These are phyloP conservation scores for Bubo bubo DNA, from an alignment of 2,113 vertebrate genomes.

Conservation along the genomic window DNA sequence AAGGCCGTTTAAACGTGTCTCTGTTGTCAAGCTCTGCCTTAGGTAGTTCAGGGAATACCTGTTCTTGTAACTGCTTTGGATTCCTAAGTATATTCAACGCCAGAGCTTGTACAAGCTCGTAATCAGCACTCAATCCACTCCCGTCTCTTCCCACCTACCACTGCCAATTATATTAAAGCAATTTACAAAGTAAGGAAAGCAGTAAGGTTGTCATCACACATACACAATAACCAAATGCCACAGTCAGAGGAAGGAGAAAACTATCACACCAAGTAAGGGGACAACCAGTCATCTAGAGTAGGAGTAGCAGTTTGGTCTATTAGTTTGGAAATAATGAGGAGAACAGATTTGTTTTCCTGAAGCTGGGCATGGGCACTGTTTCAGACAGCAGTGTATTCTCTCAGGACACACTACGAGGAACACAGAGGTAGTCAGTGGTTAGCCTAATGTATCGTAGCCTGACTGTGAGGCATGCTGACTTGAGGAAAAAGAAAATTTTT, in stretches of 20 bases:
- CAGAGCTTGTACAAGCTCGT: not conserved
- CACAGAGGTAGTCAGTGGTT: not conserved
- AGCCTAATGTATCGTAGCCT: not conserved
- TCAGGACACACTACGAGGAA: not conserved
- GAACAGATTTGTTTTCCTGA: not conserved
- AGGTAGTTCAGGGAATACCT: not conserved
- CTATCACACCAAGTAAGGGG: not conserved
- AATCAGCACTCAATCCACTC: not conserved
- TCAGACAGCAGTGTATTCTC: not conserved
- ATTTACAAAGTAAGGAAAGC: not conserved
- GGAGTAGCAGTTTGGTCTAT: not conserved
- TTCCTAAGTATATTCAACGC: not conserved
- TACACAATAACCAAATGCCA: not conserved
- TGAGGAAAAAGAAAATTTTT: not conserved
- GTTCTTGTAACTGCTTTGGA: not conserved
- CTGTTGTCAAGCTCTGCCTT: too few species aligned
- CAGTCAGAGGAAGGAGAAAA: not conserved
- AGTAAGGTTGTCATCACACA: not conserved
- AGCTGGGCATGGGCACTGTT: not conserved
- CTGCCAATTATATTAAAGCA: not conserved
- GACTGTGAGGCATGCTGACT: not conserved
- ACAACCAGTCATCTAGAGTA: accelerated
- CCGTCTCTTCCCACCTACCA: not conserved
- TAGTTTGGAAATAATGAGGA: not conserved
- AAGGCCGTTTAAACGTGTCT: accelerated